phyloP scores from a whole-genome alignment of 1,140 invertebrate genomes.

The Diorhabda sublineata region DNA sequence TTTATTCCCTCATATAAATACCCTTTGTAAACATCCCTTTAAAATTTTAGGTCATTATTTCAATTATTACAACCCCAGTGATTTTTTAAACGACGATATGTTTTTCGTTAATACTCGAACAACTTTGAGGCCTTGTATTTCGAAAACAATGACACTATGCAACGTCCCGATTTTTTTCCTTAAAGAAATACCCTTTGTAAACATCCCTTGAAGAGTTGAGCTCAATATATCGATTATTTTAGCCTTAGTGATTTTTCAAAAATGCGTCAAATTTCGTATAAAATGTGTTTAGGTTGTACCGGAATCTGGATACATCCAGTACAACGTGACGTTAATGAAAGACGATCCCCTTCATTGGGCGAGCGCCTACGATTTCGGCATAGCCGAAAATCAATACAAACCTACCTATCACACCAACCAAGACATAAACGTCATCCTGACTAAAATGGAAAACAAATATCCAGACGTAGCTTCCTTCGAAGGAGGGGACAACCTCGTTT shows the following conservation, averaged over 20 bases:
- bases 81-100: too few species aligned
- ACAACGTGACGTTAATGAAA: constrained; percentile 78
- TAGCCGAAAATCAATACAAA: constrained; percentile 51
- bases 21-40: background rate
- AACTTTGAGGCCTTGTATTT: too few species aligned
- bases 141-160: too few species aligned
- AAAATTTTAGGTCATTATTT: too few species aligned
- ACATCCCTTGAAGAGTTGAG: too few species aligned
- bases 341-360: constrained; percentile 77
- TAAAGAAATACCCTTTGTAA: too few species aligned
- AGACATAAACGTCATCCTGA: constrained; percentile 60
- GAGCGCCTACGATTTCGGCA: constrained; percentile 66
- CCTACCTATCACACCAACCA: constrained; percentile 59
- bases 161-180: too few species aligned
- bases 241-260: too few species aligned
- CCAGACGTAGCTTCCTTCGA: constrained; percentile 60
- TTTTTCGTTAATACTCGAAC: too few species aligned
- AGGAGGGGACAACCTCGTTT: constrained; percentile 57
- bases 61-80: too few species aligned
- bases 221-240: too few species aligned
- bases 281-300: constrained; percentile 59
- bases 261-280: too few species aligned
- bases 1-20: background rate
- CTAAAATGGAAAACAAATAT: constrained; percentile 61
- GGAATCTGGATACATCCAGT: constrained; percentile 52